phyloP scores from a whole-genome alignment of 1,140 invertebrate species.

The Drosophila fuyamai region DNA sequence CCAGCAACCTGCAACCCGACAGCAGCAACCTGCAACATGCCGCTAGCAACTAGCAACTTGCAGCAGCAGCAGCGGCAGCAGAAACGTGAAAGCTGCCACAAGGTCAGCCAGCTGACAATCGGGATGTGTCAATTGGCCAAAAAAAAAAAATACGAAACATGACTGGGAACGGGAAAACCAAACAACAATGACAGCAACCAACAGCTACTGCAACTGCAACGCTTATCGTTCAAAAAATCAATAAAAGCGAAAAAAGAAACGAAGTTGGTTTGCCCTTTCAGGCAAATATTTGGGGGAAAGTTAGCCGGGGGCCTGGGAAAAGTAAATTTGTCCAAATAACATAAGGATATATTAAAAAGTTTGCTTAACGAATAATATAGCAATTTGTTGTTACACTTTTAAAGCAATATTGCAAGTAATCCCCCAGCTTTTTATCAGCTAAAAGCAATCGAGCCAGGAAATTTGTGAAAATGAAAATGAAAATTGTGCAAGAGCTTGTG shows the following conservation, averaged over 20 bases:
- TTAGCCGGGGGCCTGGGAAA: slow-evolving; percentile 13
- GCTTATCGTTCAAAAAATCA: slow-evolving; percentile 63
- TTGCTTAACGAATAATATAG: too few species aligned
- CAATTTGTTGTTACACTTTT: too few species aligned
- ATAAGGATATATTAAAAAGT: slow-evolving; percentile 3
- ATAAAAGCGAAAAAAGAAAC: slow-evolving; percentile 29
- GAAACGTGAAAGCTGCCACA: slow-evolving; percentile 32
- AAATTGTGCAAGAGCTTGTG: slow-evolving; percentile 65
- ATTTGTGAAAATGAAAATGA: slow-evolving; percentile 21
- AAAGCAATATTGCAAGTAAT: not conserved
- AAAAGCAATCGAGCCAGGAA: not conserved
- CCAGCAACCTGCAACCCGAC: slow-evolving; percentile 14
- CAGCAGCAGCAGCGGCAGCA: not conserved
- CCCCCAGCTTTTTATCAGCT: too few species aligned
- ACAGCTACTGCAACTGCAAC: slow-evolving; percentile 28
- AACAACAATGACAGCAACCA: slow-evolving; percentile 36
- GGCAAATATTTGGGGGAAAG: slow-evolving; percentile 25
- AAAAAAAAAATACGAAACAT: slow-evolving; percentile 4
- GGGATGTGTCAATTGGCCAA: slow-evolving; percentile 41
- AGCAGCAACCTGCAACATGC: slow-evolving; percentile 1
- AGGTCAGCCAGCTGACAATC: slow-evolving; percentile 59
- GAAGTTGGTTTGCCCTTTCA: slow-evolving; percentile 23
- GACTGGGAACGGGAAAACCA: slow-evolving; percentile 40
- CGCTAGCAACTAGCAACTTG: not conserved
- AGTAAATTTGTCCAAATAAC: not conserved